These are phyloP conservation scores for Drosophila asahinai DNA, from an alignment of 1,140 invertebrate genomes.

Conservation along the genomic window DNA sequence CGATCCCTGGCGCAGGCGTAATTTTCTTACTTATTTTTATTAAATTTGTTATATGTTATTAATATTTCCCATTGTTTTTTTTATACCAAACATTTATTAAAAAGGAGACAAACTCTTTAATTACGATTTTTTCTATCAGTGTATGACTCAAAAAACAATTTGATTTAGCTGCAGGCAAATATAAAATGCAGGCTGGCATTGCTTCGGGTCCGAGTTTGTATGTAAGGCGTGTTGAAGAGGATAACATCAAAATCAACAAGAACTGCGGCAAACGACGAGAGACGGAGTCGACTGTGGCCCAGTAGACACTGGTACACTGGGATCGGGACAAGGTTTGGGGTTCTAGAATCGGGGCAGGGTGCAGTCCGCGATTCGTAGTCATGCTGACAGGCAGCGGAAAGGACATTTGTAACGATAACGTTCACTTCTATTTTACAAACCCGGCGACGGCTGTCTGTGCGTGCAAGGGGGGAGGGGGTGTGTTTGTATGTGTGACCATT, in stretches of 20 bases:
- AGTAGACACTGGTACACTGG: slow-evolving; percentile 6
- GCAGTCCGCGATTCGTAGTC: slow-evolving; percentile 66
- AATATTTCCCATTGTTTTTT: no score
- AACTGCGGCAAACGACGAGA: slow-evolving; percentile 38
- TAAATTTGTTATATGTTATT: no score
- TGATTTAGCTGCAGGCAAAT: slow-evolving; percentile 74
- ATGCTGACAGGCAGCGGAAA: slow-evolving; percentile 78
- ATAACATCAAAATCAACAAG: slow-evolving; percentile 70
- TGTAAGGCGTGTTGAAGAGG: background rate
- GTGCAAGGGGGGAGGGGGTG: slow-evolving; percentile 17
- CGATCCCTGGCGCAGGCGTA: no score
- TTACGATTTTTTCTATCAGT: no score
- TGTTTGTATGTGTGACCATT: slow-evolving; percentile 68
- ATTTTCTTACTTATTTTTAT: no score
- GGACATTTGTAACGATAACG: slow-evolving; percentile 81
- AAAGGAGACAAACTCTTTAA: no score
- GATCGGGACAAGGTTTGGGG: background rate
- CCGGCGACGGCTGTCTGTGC: slow-evolving; percentile 22
- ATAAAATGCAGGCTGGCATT: slow-evolving; percentile 61
- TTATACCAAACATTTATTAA: no score
- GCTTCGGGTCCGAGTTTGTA: background rate
- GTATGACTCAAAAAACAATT: slow-evolving; percentile 66
- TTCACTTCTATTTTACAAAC: slow-evolving; percentile 75
- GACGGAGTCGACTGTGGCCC: slow-evolving; percentile 20
- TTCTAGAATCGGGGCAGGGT: slow-evolving; percentile 5